Conservation (phyloP, 2,113 vertebrate species). For the Syrrhaptes paradoxus region DNA sequence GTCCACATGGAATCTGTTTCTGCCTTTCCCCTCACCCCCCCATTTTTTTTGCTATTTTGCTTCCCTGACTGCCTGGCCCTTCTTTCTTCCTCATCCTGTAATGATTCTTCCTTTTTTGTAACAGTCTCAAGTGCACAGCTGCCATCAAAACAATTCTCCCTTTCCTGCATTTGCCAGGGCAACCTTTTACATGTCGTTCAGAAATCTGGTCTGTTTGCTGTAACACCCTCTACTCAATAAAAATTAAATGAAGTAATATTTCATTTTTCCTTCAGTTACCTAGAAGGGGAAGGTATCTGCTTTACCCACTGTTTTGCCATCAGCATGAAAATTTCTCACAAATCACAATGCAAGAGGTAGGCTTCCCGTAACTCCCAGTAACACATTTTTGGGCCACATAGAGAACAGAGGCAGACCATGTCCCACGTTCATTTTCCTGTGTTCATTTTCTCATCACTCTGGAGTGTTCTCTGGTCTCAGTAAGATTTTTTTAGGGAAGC, state of each 20-base stretch:
- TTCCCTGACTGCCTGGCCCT: constrained; percentile 1
- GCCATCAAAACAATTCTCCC: constrained; percentile 22
- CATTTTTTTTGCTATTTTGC: neutral
- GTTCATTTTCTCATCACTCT: neutral
- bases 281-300: neutral
- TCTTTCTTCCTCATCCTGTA: constrained; percentile 57
- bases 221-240: neutral
- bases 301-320: neutral
- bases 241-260: neutral
- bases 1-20: neutral
- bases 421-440: neutral
- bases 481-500: neutral
- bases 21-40: neutral
- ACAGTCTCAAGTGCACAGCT: constrained; percentile 26
- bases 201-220: neutral
- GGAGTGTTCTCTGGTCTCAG: neutral
- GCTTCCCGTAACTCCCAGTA: neutral
- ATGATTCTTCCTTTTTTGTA: constrained; percentile 60
- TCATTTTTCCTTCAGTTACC: neutral
- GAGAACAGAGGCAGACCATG: neutral
- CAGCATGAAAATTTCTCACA: neutral
- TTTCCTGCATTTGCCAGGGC: neutral
- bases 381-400: fast-evolving
- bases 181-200: neutral
- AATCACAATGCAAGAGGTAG: neutral